Evolutionary conservation across 1,140 invertebrate genomes (phyloP).

Genomic region (Lysiphlebus fabarum): DNA sequence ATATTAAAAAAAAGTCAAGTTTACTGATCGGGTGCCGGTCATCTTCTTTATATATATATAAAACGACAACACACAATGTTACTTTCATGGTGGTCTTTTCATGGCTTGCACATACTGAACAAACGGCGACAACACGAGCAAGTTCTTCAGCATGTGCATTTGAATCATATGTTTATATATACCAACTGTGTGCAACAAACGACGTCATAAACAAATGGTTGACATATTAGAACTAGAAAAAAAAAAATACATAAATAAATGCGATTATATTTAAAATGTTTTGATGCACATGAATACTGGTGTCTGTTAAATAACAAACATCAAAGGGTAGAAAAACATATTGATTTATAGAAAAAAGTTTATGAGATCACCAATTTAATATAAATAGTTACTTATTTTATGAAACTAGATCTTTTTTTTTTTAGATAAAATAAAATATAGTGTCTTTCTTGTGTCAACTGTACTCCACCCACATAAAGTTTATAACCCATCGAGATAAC

Average conservation of each 20-base stretch:
- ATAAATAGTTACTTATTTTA: slow-evolving; percentile 44
- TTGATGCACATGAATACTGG: not conserved
- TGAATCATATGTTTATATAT: too few relatives aligned
- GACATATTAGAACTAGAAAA: slow-evolving; percentile 51
- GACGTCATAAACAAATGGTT: slow-evolving; percentile 50
- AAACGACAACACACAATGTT: slow-evolving; percentile 24
- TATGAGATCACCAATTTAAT: too few relatives aligned
- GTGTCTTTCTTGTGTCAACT: not conserved
- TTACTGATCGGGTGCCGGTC: slow-evolving; percentile 16
- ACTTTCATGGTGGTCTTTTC: slow-evolving; percentile 44
- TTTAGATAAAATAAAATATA: not conserved
- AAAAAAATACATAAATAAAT: not conserved
- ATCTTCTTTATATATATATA: slow-evolving; percentile 7
- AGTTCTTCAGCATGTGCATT: too few relatives aligned
- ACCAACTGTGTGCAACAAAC: slow-evolving; percentile 20
- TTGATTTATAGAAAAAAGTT: too few relatives aligned
- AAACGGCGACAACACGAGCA: slow-evolving; percentile 33
- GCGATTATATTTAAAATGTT: not conserved
- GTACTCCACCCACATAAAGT: slow-evolving; percentile 23
- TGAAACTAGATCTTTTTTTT: slow-evolving; percentile 52
- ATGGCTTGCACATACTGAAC: slow-evolving; percentile 25
- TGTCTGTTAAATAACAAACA: not conserved
- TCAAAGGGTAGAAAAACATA: not conserved
- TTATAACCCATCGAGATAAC: slow-evolving; percentile 41
- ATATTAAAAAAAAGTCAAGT: slow-evolving; percentile 5